Conservation (phyloP, 2,888 invertebrate genomes). For the Hirtodrosophila trivittata region DNA sequence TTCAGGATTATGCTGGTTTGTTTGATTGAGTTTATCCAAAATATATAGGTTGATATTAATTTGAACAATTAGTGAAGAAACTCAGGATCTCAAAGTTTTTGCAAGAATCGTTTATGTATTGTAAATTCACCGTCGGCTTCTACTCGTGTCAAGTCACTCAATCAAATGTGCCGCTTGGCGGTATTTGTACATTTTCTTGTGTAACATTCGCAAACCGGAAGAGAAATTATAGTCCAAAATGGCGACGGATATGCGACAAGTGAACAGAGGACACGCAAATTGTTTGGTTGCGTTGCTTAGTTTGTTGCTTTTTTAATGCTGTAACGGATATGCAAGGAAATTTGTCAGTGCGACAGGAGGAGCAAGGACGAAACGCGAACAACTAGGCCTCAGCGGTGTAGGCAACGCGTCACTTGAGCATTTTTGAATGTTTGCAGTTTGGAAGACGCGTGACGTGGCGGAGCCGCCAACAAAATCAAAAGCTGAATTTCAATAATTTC, state of each 20-base stretch:
- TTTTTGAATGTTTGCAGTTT: conserved; percentile 14
- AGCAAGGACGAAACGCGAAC: conserved; percentile 13
- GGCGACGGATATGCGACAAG: conserved; percentile 66
- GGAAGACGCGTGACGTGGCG: conserved; percentile 8
- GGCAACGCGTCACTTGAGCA: conserved; percentile 44
- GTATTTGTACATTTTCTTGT: conserved; percentile 31
- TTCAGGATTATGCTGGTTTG: conserved; percentile 73
- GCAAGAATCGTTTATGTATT: no score
- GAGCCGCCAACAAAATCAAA: conserved; percentile 56
- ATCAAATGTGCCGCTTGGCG: conserved; percentile 13
- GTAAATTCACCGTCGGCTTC: background rate
- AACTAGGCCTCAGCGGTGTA: conserved; percentile 50
- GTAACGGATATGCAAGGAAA: conserved; percentile 71
- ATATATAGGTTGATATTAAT: conserved; percentile 9
- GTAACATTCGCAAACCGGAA: conserved; percentile 56
- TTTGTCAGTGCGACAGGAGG: conserved; percentile 61
- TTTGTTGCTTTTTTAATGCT: conserved; percentile 28
- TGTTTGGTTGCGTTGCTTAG: conserved; percentile 34
- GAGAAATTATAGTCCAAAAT: conserved; percentile 68
- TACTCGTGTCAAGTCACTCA: conserved; percentile 28
- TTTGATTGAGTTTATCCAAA: conserved; percentile 56
- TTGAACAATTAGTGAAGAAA: background rate
- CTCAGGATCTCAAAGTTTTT: conserved; percentile 7
- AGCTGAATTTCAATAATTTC: conserved; percentile 81
- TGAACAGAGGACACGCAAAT: conserved; percentile 51